Evolutionary conservation across 23 tunicate genomes (phyloP), one percentile per base, ranked within the genome.

Genomic region (Styela plicata): DNA sequence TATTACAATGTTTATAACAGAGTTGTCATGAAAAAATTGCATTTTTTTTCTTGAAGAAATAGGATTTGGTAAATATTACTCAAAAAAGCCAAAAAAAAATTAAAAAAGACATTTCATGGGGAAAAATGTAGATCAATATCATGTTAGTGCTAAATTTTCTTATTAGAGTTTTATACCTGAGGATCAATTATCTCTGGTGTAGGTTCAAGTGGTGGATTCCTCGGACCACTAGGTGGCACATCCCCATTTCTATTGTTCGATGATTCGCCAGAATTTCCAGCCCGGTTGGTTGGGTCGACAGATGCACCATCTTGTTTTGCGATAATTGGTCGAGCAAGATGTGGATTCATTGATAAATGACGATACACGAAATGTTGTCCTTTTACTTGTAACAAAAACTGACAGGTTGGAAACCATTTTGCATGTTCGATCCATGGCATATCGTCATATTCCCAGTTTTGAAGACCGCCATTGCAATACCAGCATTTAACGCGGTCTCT

Each of bases 141-240:
- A n/a, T n/a, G n/a, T n/a, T n/a, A n/a, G n/a, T n/a, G n/a, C n/a
- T n/a, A n/a, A n/a, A n/a, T n/a, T n/a, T n/a, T n/a, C n/a, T n/a
- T n/a, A n/a, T n/a, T n/a, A n/a, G n/a, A n/a, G n/a, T 24, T 67
- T 16, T 67, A 13, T 83, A 84, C 94, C 83, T 74, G 69, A 35
- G 94, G 94, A 80, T 89, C 94, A 52, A 89, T 84, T 20, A 89
- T 89, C 32, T 80, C 83, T 63, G 94, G 94, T 80, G 94, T 88
- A 29, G 94, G 94, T 24, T 85, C 77, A 2, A 79, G 84, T 18
- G 24, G 69, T 57, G 79, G 52, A 19, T 20, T 30, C 29, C 35
- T 36, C 57, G 57, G 57, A 44, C 57, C 57, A 53, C 31, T 23
- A 36, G 81, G 81, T 44, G 81, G 66, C 13, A 76, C 0, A 76